Percentiles rank a stretch among this genome's conserved stretches.
These are phyloP conservation scores for Teleopsis dalmanni DNA, from an alignment of 1,140 invertebrate genomes.

Conservation along the genomic window DNA sequence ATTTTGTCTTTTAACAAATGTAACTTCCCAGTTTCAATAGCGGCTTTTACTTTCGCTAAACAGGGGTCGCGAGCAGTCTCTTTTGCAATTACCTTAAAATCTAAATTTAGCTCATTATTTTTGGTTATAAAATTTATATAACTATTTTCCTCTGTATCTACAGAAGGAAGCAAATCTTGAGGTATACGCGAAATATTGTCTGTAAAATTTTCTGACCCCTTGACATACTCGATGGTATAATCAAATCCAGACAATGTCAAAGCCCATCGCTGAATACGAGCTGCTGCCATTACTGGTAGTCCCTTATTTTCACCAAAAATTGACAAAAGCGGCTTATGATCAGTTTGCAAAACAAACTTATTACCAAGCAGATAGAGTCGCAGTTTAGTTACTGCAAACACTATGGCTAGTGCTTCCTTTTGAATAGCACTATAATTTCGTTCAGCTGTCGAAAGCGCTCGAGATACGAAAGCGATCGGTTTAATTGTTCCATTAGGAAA, in stretches of 20 bases:
- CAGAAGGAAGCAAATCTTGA: neutral
- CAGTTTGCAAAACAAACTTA: constrained; percentile 29
- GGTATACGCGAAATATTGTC: constrained; percentile 1
- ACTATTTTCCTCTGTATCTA: constrained; percentile 3
- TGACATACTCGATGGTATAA: constrained; percentile 11
- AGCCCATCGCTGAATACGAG: constrained; percentile 28
- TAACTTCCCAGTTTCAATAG: constrained; percentile 2
- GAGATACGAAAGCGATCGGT: constrained; percentile 13
- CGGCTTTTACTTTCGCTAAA: neutral
- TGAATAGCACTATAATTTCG: constrained; percentile 19
- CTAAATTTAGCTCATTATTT: neutral
- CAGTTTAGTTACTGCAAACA: constrained; percentile 30
- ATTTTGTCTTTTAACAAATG: neutral
- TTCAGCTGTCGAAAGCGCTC: constrained; percentile 13
- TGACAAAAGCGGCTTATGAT: constrained; percentile 44
- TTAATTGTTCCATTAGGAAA: neutral
- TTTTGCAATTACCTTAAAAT: neutral
- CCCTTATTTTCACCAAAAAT: constrained; percentile 28
- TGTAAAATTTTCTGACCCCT: constrained; percentile 1
- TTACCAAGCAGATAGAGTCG: constrained; percentile 45
- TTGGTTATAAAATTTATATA: constrained; percentile 1
- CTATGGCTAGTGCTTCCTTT: constrained; percentile 18
- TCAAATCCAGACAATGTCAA: constrained; percentile 19
- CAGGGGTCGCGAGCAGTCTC: neutral
- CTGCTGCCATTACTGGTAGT: constrained; percentile 16